These are phyloP conservation scores for Nomada goodeniana DNA, from an alignment of 2,888 invertebrate genomes.

Conservation along the genomic window DNA sequence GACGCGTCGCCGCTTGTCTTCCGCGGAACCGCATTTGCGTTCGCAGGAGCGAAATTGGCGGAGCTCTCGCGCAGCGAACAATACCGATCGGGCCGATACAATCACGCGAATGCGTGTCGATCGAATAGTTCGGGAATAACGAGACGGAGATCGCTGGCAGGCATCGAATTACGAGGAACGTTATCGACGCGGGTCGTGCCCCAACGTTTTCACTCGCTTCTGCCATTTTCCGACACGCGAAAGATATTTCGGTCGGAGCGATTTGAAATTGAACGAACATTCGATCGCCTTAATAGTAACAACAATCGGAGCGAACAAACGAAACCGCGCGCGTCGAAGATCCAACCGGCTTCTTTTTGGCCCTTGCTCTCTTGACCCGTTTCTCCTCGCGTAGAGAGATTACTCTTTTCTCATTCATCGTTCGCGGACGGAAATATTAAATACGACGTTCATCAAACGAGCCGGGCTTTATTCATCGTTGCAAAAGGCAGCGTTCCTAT, in stretches of 20 bases:
- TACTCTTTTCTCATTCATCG: slow-evolving; percentile 10
- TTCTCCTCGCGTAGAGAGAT: not conserved
- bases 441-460: slow-evolving; percentile 13
- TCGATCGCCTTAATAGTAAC: not conserved
- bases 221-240: not conserved
- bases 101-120: not conserved
- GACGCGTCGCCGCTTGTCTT: not conserved
- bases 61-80: not conserved
- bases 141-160: not conserved
- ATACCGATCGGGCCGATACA: slow-evolving; percentile 4
- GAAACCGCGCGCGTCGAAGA: not conserved
- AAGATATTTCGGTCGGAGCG: no score
- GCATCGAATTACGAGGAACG: not conserved
- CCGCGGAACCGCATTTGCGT: not conserved
- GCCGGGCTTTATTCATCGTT: slow-evolving; percentile 15
- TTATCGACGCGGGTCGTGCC: not conserved
- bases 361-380: not conserved
- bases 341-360: not conserved
- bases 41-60: not conserved
- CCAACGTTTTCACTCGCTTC: not conserved
- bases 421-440: slow-evolving; percentile 24
- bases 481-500: not conserved
- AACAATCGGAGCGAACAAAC: not conserved
- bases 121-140: not conserved
- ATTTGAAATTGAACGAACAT: no score